Base-by-base conservation (phyloP, 2,113 vertebrate species). In the Tupaia tana region DNA sequence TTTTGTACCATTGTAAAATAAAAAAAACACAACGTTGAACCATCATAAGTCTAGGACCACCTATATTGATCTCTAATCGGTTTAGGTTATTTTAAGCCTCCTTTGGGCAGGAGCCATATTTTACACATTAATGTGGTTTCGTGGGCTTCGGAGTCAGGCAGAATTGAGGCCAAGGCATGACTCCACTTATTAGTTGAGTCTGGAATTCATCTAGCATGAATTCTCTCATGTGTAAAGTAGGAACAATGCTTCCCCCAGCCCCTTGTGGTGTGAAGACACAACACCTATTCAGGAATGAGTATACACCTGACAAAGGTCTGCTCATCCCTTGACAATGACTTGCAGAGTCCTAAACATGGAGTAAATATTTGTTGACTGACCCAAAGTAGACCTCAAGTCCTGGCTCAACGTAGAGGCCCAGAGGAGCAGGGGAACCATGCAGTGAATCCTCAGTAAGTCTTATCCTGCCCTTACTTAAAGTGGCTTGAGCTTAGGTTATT, bases 401-500 rank as follows among this genome's bases (percentile, higher is more conserved):
- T 20, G n/a, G 61, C 43, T 97, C 14, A 24, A 52, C 54, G 11
- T 74, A 27, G 63, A 92, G 80, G 31, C 61, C 27, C 43, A 67
- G 80, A 82, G 64, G 66, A 58, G 12, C 61, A 20, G 70, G 15
- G 58, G 54, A 58, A 6, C 19, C 61, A 0, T 18, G 64, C 29
- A 2, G 6, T 61, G 64, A 84, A 63, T 83, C 80, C 18, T 93
- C 64, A 11, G 18, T 77, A 77, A 92, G 67, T 52, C 15, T 91
- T 91, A 84, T 78, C 31, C 85, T 93, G 83, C 56, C 52, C 64
- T 94, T 82, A 31, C 74, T 91, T 90, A 93, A 87, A 90, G 52
- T 69, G 90, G 29, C 80, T 77, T 77, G 75, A 69, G 86, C 94
- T 95, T 80, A 59, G 86, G 63, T 93, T 97, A 91, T 96, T 96